Evolutionary conservation across 2,797 vertebrate species (phyloP), one percentile per base, ranked within the genome.

Genomic region (Sebastes itinus): DNA sequence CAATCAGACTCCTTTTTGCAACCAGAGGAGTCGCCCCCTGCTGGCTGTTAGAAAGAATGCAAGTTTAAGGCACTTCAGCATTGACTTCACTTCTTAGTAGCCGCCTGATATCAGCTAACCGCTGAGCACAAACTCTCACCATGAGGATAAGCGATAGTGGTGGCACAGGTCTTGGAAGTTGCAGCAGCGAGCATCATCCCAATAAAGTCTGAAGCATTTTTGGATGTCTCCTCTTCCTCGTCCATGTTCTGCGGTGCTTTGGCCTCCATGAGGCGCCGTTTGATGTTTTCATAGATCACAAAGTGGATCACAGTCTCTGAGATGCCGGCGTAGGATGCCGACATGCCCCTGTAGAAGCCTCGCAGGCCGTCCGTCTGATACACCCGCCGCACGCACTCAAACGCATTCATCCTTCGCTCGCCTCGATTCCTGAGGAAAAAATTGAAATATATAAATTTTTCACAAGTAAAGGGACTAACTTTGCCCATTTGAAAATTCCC

Each of bases 261-360:
- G 87, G 94, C 93, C 91, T 97, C 97, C 88, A 97, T 77, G 14
- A 99, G 93, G 85, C 94, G 97, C 68, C 97, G 97, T 83, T 99
- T 99, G 96, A 99, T 98, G 95, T 96, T 98, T 93, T 99, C 98
- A 93, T 99, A 99, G 94, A 99, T 99, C 95, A 99, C 98, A 93
- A 99, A 99, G 91, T 99, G 98, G 94, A 99, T 97, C 87, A 99
- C 98, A 92, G 98, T 99, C 96, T 99, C 98, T 79, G 98, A 99
- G 94, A 99, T 99, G 85, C 98, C 98, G 6, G 98, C 98, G 0
- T 99, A 99, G 10, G 98, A 99, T 1, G 98, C 98, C 0, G 98
- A 99, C 98, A 99, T 99, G 70, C 98, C 98, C 75, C 97, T 95
- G 92, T 99, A 99, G 95, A 99, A 99, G 74, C 98, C 98, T 75